Conservation (phyloP, 2,888 invertebrate species). For the Myopa testacea region DNA sequence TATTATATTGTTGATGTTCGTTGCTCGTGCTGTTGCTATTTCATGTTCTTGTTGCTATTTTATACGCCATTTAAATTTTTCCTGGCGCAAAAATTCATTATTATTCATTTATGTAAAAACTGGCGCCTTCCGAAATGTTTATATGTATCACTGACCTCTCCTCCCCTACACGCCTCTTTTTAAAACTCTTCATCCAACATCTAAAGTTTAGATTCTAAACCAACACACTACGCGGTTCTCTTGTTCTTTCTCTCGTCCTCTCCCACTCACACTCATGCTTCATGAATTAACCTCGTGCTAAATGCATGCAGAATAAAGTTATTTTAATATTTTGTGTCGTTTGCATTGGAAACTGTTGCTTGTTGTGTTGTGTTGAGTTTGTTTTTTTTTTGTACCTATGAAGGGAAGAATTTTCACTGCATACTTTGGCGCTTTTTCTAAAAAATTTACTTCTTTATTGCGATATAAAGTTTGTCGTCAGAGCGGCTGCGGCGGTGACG, state of each 20-base stretch:
- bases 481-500: not conserved
- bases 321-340: constrained; percentile 28
- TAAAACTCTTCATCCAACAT: no score
- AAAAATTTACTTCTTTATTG: not conserved
- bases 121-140: constrained; percentile 3
- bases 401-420: not conserved
- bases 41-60: not conserved
- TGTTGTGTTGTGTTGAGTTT: not conserved
- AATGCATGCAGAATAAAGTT: constrained; percentile 9
- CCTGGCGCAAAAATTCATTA: constrained; percentile 33
- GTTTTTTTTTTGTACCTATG: no score
- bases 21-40: not conserved
- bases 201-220: no score
- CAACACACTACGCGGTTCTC: no score
- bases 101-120: constrained; percentile 29
- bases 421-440: constrained; percentile 1
- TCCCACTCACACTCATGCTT: not conserved
- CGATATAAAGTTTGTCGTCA: constrained; percentile 7
- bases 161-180: not conserved
- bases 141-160: not conserved
- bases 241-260: not conserved
- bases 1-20: no score
- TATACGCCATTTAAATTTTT: constrained; percentile 11
- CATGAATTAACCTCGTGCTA: not conserved
- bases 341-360: not conserved